Percentiles rank a stretch among this genome's conserved stretches.
Evolutionary conservation across 2,113 vertebrate genomes (phyloP).

Genomic region (Lepus timidus): DNA sequence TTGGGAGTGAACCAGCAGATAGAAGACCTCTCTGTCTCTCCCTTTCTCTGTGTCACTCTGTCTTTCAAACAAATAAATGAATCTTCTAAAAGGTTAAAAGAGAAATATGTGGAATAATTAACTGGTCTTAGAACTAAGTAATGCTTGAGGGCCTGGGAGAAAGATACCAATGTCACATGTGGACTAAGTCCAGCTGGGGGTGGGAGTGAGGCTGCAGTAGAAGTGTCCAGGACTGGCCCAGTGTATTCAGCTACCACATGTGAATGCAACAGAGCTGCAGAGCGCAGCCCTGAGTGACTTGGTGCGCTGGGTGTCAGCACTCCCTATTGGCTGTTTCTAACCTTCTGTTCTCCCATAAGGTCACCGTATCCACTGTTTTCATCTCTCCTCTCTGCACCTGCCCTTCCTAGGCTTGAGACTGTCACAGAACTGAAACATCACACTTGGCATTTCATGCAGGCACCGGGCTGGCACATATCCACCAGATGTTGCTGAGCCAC

Average conservation of each 20-base stretch:
- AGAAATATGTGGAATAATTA: background rate
- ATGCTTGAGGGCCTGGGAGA: slow-evolving; percentile 2
- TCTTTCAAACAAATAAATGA: too few relatives aligned
- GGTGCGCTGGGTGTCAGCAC: background rate
- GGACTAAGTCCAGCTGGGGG: background rate
- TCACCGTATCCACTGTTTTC: background rate
- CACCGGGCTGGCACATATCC: too few relatives aligned
- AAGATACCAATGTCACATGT: background rate
- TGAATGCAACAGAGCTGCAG: background rate
- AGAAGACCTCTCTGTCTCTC: too few relatives aligned
- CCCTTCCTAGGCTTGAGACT: background rate
- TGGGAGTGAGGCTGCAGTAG: background rate
- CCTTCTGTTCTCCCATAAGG: background rate
- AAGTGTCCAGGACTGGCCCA: background rate
- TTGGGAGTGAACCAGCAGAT: too few relatives aligned
- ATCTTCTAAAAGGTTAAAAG: too few relatives aligned
- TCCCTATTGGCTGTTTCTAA: background rate
- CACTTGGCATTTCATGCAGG: background rate
- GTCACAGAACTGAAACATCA: background rate
- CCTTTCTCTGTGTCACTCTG: too few relatives aligned
- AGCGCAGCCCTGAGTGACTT: too few relatives aligned
- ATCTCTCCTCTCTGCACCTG: background rate
- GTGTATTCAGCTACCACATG: background rate
- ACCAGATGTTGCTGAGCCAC: background rate
- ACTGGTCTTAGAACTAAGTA: background rate